A percentile compares a stretch with the other conserved stretches of the same genome.
Evolutionary conservation across 2,888 invertebrate genomes (phyloP).

Genomic region (Drosophila fulvimacula): DNA sequence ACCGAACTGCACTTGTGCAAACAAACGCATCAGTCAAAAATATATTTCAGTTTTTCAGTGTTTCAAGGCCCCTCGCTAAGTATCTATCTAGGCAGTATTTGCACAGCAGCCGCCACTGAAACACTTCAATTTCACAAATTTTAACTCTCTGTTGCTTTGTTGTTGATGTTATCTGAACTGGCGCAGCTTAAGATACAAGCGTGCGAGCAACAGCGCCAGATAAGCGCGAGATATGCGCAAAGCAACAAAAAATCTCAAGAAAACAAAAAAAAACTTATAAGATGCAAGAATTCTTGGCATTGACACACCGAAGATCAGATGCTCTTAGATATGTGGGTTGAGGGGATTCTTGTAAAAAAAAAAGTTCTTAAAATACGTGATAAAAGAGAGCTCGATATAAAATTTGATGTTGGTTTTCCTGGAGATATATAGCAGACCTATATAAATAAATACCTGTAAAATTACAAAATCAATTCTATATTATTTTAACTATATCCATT

Average conservation of each 20-base stretch:
- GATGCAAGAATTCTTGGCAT: not conserved
- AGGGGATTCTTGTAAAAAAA: not conserved
- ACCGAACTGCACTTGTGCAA: constrained; percentile 40
- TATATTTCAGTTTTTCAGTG: not conserved
- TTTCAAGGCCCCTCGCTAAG: constrained; percentile 34
- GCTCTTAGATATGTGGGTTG: not conserved
- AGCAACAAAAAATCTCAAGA: constrained; percentile 25
- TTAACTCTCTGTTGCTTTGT: constrained; percentile 6
- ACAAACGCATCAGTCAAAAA: constrained; percentile 38
- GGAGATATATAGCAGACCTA: too few species aligned
- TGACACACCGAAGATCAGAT: not conserved
- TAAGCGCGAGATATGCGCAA: constrained; percentile 57
- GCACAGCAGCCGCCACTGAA: constrained; percentile 42
- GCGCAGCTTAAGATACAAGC: constrained; percentile 50
- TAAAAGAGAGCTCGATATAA: not conserved
- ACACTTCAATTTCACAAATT: constrained; percentile 39
- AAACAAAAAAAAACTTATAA: constrained; percentile 6
- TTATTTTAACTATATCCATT: too few species aligned
- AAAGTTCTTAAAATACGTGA: not conserved
- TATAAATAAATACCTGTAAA: too few species aligned
- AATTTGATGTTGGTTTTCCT: not conserved
- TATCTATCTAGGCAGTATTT: constrained; percentile 32
- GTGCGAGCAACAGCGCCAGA: constrained; percentile 56
- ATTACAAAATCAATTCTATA: too few species aligned
- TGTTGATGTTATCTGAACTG: constrained; percentile 49